Conservation (phyloP, 1,140 invertebrate species). For the Spodoptera litura region DNA sequence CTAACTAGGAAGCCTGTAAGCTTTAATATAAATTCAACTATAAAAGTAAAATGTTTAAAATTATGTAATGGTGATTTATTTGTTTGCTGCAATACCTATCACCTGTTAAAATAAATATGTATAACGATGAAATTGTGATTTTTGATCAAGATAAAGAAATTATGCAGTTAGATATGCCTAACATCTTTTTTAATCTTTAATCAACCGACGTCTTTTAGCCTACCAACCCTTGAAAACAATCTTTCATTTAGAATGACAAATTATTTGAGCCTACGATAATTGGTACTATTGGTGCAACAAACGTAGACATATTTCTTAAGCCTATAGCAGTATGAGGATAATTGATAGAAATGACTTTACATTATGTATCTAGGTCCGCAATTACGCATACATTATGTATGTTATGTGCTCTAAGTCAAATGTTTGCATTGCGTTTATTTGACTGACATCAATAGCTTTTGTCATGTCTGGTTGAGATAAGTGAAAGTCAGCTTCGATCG, state of each 20-base stretch:
- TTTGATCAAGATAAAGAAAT: no score
- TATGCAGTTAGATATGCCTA: no score
- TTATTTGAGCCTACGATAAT: not conserved
- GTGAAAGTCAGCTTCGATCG: constrained; percentile 18
- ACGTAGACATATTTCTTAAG: not conserved
- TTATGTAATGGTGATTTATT: no score
- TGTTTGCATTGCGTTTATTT: constrained; percentile 22
- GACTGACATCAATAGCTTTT: constrained; percentile 33
- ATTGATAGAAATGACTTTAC: constrained; percentile 23
- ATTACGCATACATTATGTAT: constrained; percentile 29
- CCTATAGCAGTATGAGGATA: not conserved
- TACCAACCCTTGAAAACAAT: not conserved
- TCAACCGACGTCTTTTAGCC: not conserved
- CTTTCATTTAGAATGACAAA: not conserved
- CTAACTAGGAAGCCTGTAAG: not conserved
- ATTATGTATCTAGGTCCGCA: constrained; percentile 15
- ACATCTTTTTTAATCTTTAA: no score
- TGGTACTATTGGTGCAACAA: no score
- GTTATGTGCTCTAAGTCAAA: constrained; percentile 18
- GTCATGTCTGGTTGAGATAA: constrained; percentile 5
- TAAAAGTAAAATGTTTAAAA: no score
- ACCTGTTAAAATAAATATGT: no score
- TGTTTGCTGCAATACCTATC: no score
- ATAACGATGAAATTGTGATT: no score
- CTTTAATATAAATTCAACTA: no score